These are phyloP conservation scores for Himalopsyche kuldschensis DNA, from an alignment of 2,888 invertebrate genomes.

Conservation along the genomic window DNA sequence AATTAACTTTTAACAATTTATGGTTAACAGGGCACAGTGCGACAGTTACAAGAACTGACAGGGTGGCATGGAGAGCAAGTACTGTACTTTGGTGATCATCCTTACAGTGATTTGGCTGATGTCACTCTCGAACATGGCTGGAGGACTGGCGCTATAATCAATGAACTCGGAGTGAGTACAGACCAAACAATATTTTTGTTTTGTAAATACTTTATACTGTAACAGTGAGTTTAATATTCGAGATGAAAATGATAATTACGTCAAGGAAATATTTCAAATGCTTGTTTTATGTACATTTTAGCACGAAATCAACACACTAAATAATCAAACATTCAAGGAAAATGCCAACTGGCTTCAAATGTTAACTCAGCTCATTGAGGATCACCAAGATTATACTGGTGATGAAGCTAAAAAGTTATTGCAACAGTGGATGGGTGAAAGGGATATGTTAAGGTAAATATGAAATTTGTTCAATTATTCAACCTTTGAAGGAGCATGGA, in stretches of 20 bases:
- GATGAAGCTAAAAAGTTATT: slow-evolving; percentile 68
- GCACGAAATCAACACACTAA: slow-evolving; percentile 90
- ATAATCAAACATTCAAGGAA: slow-evolving; percentile 79
- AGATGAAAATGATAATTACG: neutral
- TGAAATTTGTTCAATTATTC: no score
- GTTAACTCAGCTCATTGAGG: slow-evolving; percentile 86
- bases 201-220: neutral
- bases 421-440: slow-evolving; percentile 77
- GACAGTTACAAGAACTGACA: slow-evolving; percentile 87
- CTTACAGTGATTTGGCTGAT: slow-evolving; percentile 95
- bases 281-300: slow-evolving; percentile 48
- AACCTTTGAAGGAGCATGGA: no score
- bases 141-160: slow-evolving; percentile 97
- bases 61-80: slow-evolving; percentile 93
- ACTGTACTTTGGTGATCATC: slow-evolving; percentile 97
- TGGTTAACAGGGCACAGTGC: slow-evolving; percentile 79
- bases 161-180: slow-evolving; percentile 78
- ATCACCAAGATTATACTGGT: slow-evolving; percentile 79
- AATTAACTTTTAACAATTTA: neutral
- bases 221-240: neutral
- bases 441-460: slow-evolving; percentile 71
- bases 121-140: slow-evolving; percentile 95
- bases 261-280: neutral
- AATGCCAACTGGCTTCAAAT: slow-evolving; percentile 91
- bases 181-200: neutral